Evolutionary conservation across 1,140 invertebrate species (phyloP), one percentile per base, ranked within the genome.

Genomic region (Thrips palmi): DNA sequence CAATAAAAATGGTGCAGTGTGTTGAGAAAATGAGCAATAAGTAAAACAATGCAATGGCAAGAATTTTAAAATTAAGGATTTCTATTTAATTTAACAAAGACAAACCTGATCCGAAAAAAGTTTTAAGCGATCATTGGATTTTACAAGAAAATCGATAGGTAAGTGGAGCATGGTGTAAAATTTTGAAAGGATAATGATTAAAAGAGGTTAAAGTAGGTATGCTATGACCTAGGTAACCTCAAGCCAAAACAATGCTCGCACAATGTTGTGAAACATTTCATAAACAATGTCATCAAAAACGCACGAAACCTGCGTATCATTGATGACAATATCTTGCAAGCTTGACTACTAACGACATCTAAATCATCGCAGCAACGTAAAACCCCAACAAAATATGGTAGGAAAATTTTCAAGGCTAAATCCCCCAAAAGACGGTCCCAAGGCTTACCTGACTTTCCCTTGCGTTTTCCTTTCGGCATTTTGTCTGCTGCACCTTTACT

Each of bases 391-490:
- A 33, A 33, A 23, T 20, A 20, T 22, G 33, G 17, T 23, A n/a
- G n/a, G n/a, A n/a, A n/a, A 4, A 41, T 7, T 23, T 17, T 31
- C 22, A 10, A n/a, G 18, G 25, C 11, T 18, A 39, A 2, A 2
- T 25, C 19, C 24, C 22, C 17, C 14, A 42, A 11, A 38, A 32
- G 20, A 20, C 24, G 31, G 3, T n/a, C 17, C 20, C 17, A 19
- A 12, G 6, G 31, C 4, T 30, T 12, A 32, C 21, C 17, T 27
- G 47, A 42, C 35, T 48, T 48, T 41, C 44, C 46, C 30, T 41
- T 45, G 21, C 40, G 45, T 40, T 46, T 47, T 39, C 48, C 48
- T 43, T 49, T 49, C 32, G 48, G 48, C 43, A 47, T 47, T 11
- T 14, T 49, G 32, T 11, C 17, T 19, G 17, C 19, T 28, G 23